Evolutionary conservation across 2,113 vertebrate species (phyloP).

Genomic region (Rynchops niger): DNA sequence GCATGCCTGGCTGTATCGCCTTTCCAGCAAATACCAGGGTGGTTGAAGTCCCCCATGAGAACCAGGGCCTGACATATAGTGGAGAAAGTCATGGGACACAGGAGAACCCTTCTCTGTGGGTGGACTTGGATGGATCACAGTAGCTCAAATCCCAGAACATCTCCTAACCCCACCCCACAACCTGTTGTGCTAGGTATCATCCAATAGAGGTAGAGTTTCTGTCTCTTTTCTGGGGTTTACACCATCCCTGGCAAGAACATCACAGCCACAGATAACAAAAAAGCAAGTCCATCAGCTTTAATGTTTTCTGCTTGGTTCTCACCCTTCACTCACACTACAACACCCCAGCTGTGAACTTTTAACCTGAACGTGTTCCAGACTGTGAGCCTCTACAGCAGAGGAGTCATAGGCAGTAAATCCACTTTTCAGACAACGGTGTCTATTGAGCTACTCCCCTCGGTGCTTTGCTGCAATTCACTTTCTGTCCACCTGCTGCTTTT

Average conservation of each 20-base stretch:
- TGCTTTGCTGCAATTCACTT: neutral
- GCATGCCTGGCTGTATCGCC: neutral
- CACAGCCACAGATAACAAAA: neutral
- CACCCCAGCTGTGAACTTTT: neutral
- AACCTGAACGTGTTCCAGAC: neutral
- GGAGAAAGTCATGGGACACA: neutral
- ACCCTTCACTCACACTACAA: neutral
- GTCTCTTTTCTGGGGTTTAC: neutral
- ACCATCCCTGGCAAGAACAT: neutral
- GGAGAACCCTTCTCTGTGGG: neutral
- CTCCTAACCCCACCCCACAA: neutral
- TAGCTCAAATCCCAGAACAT: neutral
- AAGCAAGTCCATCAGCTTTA: neutral
- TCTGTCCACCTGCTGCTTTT: neutral
- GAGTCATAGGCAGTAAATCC: neutral
- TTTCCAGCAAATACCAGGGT: neutral
- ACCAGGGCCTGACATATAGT: neutral
- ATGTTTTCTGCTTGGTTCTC: neutral
- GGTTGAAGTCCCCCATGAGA: neutral
- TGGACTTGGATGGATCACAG: fast-evolving
- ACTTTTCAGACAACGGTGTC: neutral
- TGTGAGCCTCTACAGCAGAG: neutral
- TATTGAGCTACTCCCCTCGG: neutral
- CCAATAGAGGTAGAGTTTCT: neutral
- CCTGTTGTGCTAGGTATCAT: neutral